Evolutionary conservation across 2,888 invertebrate species (phyloP), one percentile per base, ranked within the genome.

Genomic region (Atrina japonica): DNA sequence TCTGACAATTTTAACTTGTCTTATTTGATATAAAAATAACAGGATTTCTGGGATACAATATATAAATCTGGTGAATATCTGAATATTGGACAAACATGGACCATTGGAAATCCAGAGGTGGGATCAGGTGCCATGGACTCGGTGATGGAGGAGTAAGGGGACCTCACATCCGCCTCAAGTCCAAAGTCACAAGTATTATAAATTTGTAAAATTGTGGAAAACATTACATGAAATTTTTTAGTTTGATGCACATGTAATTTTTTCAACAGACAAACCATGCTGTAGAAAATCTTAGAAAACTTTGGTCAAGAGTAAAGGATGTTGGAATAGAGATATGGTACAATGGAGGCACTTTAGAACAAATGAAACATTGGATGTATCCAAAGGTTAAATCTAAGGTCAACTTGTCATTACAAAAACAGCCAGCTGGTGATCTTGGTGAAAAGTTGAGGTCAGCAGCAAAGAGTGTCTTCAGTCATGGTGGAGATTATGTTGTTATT

Each of bases 231-330:
- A n/a, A n/a, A n/a, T n/a, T 63, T n/a, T 63, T 49, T 29, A 30
- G 16, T 21, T 64, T 18, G 1, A 3, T 21, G 11, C 7, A 45
- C n/a, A 16, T 3, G 50, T 21, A 29, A 16, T 23, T 49, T 35
- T 52, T 64, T 66, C 63, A 58, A 41, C 61, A 84, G 84, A 82
- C 83, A 27, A 80, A 83, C 35, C 82, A 82, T 55, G 75, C 81
- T 21, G 21, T 84, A 35, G 60, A 76, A 21, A 64, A 47, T 7
- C 50, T 83, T n/a, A 61, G 66, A 30, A 66, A 70, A 43, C 53
- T 70, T 45, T 53, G 40, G 43, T 18, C 25, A 14, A 56, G 11
- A 16, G 50, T 58, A 35, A 23, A 45, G n/a, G 66, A 75, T 52
- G 50, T 75, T 3, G 60, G 60, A n/a, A 69, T 81, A 0, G 71